Conservation (phyloP, 2,113 vertebrate genomes). For the Pitta sordida region DNA sequence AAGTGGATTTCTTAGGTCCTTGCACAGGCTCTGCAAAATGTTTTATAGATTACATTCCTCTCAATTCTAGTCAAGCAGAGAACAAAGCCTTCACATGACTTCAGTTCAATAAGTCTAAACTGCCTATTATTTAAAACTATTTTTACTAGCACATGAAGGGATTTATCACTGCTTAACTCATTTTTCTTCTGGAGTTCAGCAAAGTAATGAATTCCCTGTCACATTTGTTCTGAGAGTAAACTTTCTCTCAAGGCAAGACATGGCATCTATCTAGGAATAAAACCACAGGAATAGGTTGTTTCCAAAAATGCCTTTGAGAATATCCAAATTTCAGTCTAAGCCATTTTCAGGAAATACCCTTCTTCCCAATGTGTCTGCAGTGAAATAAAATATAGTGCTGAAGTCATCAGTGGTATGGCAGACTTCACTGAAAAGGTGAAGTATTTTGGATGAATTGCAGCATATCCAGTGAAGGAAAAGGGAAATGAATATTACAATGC, state of each 20-base stretch:
- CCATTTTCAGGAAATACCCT: background rate
- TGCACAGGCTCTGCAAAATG: background rate
- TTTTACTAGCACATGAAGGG: background rate
- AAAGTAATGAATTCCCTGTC: background rate
- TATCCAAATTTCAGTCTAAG: background rate
- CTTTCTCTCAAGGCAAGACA: background rate
- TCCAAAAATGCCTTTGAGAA: background rate
- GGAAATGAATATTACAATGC: conserved; percentile 5
- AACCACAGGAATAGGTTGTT: background rate
- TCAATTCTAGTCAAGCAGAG: background rate
- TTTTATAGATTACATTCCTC: background rate
- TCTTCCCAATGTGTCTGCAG: background rate
- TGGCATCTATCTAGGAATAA: conserved; percentile 35
- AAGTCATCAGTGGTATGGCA: background rate
- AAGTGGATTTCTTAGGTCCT: too few species aligned
- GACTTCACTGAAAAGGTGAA: background rate
- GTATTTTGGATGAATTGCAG: background rate
- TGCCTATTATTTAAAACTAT: background rate
- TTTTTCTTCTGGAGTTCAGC: background rate
- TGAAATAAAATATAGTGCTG: background rate
- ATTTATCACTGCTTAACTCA: background rate
- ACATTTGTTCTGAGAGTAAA: background rate
- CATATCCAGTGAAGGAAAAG: background rate
- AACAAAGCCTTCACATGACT: background rate
- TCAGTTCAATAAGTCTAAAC: background rate